phyloP scores from a whole-genome alignment of 2,888 invertebrate species.

The Plebejus anna region DNA sequence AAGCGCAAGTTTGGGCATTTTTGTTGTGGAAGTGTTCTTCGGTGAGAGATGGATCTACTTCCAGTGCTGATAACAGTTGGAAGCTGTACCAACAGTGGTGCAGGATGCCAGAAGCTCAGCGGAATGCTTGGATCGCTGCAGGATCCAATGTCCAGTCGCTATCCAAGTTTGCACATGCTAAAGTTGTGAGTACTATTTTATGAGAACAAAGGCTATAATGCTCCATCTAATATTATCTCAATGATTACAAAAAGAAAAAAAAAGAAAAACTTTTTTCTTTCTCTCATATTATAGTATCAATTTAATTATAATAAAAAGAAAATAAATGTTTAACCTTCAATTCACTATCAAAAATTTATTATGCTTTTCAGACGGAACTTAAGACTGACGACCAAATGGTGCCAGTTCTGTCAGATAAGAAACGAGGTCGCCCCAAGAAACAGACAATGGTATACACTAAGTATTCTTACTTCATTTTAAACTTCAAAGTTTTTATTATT shows the following conservation, averaged over 20 bases:
- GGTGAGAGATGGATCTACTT: conserved; percentile 63
- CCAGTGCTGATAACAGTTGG: conserved; percentile 85
- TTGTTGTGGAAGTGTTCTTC: conserved; percentile 86
- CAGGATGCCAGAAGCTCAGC: conserved; percentile 85
- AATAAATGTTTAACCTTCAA: neutral
- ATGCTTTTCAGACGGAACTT: conserved; percentile 59
- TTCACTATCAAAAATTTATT: neutral
- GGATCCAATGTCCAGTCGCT: conserved; percentile 87
- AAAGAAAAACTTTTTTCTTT: neutral
- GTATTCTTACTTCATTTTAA: neutral
- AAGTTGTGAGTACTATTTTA: conserved; percentile 76
- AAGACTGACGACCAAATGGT: conserved; percentile 69
- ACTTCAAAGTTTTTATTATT: too few relatives aligned
- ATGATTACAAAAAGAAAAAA: too few relatives aligned
- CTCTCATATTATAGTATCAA: neutral
- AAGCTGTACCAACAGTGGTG: conserved; percentile 91
- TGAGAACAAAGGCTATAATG: neutral
- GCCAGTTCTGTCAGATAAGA: conserved; percentile 58
- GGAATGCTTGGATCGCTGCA: conserved; percentile 89
- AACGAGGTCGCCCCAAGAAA: conserved; percentile 65
- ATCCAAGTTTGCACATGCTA: conserved; percentile 83
- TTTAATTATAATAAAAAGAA: neutral
- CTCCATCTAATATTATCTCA: too few relatives aligned
- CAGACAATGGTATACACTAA: conserved; percentile 46
- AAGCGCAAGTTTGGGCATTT: conserved; percentile 92